Conservation (phyloP, 2,113 vertebrate genomes). For the Sturnira hondurensis region DNA sequence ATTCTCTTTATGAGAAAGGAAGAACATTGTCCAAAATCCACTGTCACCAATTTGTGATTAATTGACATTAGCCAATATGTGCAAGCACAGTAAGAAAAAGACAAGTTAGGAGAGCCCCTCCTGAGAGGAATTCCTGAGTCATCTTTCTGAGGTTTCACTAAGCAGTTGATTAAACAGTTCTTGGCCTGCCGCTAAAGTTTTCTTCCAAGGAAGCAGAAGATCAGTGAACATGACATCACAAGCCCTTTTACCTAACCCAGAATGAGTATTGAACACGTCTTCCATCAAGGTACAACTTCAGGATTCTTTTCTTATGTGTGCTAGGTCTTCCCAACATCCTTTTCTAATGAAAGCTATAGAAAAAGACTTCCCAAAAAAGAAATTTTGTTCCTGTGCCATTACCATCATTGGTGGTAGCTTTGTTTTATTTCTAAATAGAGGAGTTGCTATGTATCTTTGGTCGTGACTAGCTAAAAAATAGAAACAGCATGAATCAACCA, state of each 20-base stretch:
- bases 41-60: slow-evolving; percentile 34
- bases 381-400: background rate
- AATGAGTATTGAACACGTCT: background rate
- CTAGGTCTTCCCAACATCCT: background rate
- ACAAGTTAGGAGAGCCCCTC: background rate
- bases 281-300: background rate
- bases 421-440: background rate
- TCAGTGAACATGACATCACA: background rate
- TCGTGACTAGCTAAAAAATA: background rate
- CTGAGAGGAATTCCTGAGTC: background rate
- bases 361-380: background rate
- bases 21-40: background rate
- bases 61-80: background rate
- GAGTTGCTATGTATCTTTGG: background rate
- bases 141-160: background rate
- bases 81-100: background rate
- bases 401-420: background rate
- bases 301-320: background rate
- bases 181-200: background rate
- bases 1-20: slow-evolving; percentile 27
- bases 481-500: background rate
- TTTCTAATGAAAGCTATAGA: background rate
- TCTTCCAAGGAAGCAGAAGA: background rate
- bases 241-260: background rate
- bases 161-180: background rate